phyloP scores from a whole-genome alignment of 2,113 vertebrate species.

The Rhinopomastus cyanomelas region DNA sequence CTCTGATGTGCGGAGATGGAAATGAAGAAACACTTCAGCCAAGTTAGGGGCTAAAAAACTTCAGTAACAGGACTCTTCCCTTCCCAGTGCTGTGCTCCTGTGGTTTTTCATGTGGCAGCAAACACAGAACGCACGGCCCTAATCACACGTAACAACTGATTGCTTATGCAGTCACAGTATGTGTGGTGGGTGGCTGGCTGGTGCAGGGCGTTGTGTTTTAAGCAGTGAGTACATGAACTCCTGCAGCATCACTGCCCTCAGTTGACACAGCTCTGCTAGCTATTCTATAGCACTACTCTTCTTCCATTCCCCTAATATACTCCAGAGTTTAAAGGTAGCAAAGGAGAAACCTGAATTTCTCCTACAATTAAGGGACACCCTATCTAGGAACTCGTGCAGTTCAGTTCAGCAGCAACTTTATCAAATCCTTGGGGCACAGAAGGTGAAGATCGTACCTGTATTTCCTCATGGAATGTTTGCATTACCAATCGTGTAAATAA shows the following conservation, averaged over 20 bases:
- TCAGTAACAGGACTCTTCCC: accelerated
- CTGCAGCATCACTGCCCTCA: not conserved
- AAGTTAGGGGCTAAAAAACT: not conserved
- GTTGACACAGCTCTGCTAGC: not conserved
- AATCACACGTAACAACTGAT: not conserved
- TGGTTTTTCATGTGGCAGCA: not conserved
- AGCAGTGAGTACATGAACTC: not conserved
- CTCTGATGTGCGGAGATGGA: accelerated
- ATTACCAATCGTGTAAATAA: not conserved
- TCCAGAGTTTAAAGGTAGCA: not conserved
- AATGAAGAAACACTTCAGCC: not conserved
- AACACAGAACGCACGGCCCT: not conserved
- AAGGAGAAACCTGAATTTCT: not conserved
- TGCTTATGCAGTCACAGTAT: not conserved
- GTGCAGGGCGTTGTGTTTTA: accelerated
- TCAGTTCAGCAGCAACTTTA: not conserved
- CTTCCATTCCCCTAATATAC: not conserved
- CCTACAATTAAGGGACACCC: accelerated
- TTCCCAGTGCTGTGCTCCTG: not conserved
- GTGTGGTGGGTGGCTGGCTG: too few relatives aligned
- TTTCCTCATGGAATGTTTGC: not conserved
- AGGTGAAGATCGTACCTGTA: not conserved
- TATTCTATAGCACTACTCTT: not conserved
- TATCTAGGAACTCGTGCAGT: not conserved
- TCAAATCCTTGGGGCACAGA: not conserved